Base-by-base conservation (phyloP, 2,888 invertebrate species). In the Epirrita christyi region DNA sequence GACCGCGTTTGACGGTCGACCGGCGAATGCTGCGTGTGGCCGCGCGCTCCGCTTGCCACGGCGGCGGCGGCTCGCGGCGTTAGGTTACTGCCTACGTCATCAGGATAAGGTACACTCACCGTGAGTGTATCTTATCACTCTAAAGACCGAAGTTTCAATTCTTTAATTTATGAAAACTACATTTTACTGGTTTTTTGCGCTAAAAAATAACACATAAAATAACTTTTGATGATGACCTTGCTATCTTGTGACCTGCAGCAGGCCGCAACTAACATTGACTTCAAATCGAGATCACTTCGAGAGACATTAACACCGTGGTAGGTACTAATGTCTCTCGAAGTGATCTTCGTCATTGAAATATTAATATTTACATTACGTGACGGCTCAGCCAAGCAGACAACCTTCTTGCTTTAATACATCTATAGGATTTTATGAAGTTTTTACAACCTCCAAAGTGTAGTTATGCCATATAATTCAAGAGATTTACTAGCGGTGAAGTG, bases 301-400 rank as follows among this genome's bases (percentile, higher is more conserved):
- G 27, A 55, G 42, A 11, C 36, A 10, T 8, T 56, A 49, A n/a
- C n/a, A n/a, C n/a, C n/a, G n/a, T n/a, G n/a, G 62, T 65, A 65
- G 45, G 4, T 21, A 21, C 2, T 2, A 21, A 4, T 21, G 4
- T 21, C 21, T 3, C 21, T 4, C 45, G 47, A n/a, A n/a, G n/a
- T n/a, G n/a, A n/a, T n/a, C 43, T 37, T 32, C 42, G 7, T 55
- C 32, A 53, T 63, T 69, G 44, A 68, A 67, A 68, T 69, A 68
- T 68, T 67, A 67, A 69, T 69, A 64, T 69, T 66, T 56, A 48
- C 62, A 66, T 62, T 62, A 65, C 61, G 61, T 61, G 61, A 64
- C 47, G 47, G 52, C 62, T 55, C 54, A 61, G 65, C 44, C 50
- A 49, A 59, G 61, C 58, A 47, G 34, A 45, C 21, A 21, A 45